Percentiles rank a stretch among this genome's conserved stretches.
phyloP scores from a whole-genome alignment of 2,797 vertebrate genomes.

The Manis crassicaudata region DNA sequence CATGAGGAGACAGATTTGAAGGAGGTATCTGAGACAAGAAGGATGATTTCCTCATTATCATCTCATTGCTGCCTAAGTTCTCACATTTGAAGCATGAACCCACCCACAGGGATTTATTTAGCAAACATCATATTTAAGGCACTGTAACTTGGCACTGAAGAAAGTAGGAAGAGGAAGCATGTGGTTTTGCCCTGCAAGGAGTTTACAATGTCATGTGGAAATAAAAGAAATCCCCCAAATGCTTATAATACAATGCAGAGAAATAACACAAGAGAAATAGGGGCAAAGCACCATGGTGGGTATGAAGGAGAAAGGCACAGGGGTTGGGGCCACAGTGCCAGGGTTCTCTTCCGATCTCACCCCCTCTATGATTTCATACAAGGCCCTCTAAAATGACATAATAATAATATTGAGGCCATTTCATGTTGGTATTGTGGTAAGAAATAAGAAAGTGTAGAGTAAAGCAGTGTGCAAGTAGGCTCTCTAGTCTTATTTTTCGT shows the following conservation, averaged over 20 bases:
- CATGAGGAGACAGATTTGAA: slow-evolving; percentile 27
- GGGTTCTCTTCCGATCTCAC: neutral
- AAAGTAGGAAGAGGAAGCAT: neutral
- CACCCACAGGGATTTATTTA: neutral
- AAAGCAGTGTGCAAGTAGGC: neutral
- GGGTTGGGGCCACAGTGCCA: neutral
- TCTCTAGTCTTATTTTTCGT: neutral
- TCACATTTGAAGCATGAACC: neutral
- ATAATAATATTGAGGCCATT: neutral
- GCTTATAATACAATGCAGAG: neutral
- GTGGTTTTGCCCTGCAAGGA: neutral
- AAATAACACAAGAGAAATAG: neutral
- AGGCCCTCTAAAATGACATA: neutral
- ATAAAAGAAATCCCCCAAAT: neutral
- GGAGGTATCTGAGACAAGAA: neutral
- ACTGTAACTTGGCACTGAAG: neutral
- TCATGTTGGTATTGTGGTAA: neutral
- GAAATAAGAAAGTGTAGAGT: neutral
- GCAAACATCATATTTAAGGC: slow-evolving; percentile 6
- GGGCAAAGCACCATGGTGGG: neutral
- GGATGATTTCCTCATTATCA: slow-evolving; percentile 15
- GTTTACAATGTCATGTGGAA: neutral
- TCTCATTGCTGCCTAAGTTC: neutral
- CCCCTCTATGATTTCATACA: neutral
- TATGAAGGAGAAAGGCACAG: neutral